Percentiles rank a stretch among this genome's conserved stretches.
phyloP scores from a whole-genome alignment of 2,113 vertebrate species.

The Carollia perspicillata region DNA sequence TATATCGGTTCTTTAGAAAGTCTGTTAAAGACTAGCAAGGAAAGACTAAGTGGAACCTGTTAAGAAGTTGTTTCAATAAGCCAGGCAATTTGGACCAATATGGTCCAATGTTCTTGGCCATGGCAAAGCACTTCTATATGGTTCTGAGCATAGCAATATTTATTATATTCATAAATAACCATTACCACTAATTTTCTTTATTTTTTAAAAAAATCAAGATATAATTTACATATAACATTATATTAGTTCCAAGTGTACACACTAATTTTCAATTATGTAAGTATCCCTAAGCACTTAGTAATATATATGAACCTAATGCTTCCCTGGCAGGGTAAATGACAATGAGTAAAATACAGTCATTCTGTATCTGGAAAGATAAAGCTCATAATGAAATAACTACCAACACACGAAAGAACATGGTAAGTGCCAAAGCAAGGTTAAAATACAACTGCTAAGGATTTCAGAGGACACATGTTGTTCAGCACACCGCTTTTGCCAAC shows the following conservation, averaged over 20 bases:
- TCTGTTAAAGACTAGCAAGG: not conserved
- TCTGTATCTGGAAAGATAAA: conserved; percentile 7
- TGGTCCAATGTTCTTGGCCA: not conserved
- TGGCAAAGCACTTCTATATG: not conserved
- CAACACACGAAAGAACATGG: not conserved
- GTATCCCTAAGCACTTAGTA: not conserved
- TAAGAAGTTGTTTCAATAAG: not conserved
- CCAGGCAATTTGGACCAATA: not conserved
- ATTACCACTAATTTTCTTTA: not conserved
- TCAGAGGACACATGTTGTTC: not conserved
- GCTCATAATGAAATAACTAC: not conserved
- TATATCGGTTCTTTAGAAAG: not conserved
- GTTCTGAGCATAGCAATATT: not conserved
- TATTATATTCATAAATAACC: conserved; percentile 2
- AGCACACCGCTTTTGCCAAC: not conserved
- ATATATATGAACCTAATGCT: not conserved
- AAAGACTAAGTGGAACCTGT: not conserved
- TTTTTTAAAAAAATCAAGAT: not conserved
- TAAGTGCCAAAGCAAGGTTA: not conserved
- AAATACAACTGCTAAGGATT: not conserved
- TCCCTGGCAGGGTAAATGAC: not conserved
- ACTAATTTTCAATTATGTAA: not conserved
- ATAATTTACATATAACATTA: not conserved
- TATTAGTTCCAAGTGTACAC: not conserved
- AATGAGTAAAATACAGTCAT: not conserved